phyloP scores from a whole-genome alignment of 2,797 vertebrate genomes.

The Tamandua tetradactyla region DNA sequence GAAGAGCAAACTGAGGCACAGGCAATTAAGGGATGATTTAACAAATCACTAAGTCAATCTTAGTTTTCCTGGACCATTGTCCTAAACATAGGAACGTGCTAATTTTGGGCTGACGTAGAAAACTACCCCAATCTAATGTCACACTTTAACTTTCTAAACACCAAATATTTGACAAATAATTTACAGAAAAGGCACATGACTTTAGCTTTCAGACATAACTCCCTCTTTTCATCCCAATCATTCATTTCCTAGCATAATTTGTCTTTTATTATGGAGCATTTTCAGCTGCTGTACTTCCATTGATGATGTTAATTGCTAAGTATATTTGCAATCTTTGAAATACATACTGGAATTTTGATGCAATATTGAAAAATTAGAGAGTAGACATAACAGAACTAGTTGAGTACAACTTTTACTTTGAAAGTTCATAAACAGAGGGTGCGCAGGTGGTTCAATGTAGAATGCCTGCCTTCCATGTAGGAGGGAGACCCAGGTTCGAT shows the following conservation, averaged over 20 bases:
- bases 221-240: background rate
- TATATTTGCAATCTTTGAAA: background rate
- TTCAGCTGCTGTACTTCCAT: background rate
- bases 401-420: constrained; percentile 1
- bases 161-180: constrained; percentile 8
- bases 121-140: background rate
- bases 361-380: background rate
- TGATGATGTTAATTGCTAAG: background rate
- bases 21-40: constrained; percentile 11
- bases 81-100: background rate
- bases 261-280: background rate
- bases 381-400: background rate
- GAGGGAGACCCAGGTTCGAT: too few relatives aligned
- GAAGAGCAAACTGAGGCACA: background rate
- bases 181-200: background rate
- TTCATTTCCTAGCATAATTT: constrained; percentile 7
- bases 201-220: background rate
- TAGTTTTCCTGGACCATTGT: background rate
- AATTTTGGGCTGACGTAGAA: background rate
- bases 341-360: background rate
- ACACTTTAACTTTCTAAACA: constrained; percentile 6
- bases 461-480: too few relatives aligned
- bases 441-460: constrained; percentile 7
- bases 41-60: background rate
- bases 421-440: background rate